Percentiles rank a stretch among this genome's conserved stretches.
Evolutionary conservation across 2,797 vertebrate genomes (phyloP).

Genomic region (Lepilemur ruficaudatus): DNA sequence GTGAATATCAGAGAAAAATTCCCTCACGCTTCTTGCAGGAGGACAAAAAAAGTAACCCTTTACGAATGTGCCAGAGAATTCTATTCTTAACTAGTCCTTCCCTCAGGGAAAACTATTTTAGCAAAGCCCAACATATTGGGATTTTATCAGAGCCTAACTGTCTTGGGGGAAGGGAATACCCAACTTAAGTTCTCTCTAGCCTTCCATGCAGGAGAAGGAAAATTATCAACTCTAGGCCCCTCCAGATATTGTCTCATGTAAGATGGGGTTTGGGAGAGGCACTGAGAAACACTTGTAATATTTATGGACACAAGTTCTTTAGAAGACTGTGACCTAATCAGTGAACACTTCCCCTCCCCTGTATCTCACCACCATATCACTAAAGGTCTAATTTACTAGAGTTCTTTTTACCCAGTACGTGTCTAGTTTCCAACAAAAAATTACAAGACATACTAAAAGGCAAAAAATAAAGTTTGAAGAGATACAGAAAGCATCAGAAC

Average conservation of each 20-base stretch:
- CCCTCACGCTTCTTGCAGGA: neutral
- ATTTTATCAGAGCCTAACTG: neutral
- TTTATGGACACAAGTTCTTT: neutral
- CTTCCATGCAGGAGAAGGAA: neutral
- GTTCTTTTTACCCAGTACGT: neutral
- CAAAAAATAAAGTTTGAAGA: neutral
- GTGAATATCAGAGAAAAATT: neutral
- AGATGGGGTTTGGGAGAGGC: neutral
- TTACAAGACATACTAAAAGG: neutral
- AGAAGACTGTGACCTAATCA: neutral
- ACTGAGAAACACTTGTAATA: neutral
- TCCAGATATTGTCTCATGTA: neutral
- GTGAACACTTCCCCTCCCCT: neutral
- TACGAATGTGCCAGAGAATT: neutral
- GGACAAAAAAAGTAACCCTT: neutral
- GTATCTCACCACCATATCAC: neutral
- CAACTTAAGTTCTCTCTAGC: neutral
- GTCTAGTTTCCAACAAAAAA: neutral
- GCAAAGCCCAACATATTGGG: neutral
- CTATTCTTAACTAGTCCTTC: neutral
- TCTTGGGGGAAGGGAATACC: neutral
- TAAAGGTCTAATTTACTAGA: neutral
- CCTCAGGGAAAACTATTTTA: neutral
- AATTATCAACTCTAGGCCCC: neutral
- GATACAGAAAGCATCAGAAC: neutral